Conservation (phyloP, 2,797 vertebrate species). For the Sebastes nivosus region DNA sequence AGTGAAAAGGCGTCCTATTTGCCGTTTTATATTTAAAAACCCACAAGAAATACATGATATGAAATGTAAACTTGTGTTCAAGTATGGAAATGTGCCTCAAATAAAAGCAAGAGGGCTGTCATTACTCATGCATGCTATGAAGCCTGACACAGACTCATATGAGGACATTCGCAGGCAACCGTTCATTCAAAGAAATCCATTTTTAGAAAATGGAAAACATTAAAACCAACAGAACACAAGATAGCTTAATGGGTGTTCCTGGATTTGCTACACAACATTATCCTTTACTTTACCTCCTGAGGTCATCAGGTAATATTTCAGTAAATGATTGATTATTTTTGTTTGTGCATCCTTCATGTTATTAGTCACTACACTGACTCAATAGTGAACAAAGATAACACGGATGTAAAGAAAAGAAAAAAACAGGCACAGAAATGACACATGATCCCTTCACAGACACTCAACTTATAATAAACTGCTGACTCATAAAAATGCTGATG, state of each 20-base stretch:
- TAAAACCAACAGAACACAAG: not conserved
- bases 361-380: not conserved
- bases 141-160: not conserved
- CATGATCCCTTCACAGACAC: conserved; percentile 9
- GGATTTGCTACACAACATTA: not conserved
- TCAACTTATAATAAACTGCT: not conserved
- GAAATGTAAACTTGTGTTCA: conserved; percentile 19
- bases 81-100: not conserved
- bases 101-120: not conserved
- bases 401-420: not conserved
- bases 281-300: not conserved
- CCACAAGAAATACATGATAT: not conserved
- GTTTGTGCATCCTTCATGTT: not conserved
- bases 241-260: not conserved
- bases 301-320: not conserved
- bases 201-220: not conserved
- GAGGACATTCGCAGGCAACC: not conserved
- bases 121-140: conserved; percentile 8
- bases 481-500: not conserved
- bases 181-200: not conserved
- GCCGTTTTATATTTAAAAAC: not conserved
- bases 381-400: not conserved
- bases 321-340: not conserved
- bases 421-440: not conserved
- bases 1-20: not conserved